Percentiles rank a stretch among this genome's conserved stretches.
phyloP scores from a whole-genome alignment of 2,888 invertebrate genomes.

The Octonoba sinensis region DNA sequence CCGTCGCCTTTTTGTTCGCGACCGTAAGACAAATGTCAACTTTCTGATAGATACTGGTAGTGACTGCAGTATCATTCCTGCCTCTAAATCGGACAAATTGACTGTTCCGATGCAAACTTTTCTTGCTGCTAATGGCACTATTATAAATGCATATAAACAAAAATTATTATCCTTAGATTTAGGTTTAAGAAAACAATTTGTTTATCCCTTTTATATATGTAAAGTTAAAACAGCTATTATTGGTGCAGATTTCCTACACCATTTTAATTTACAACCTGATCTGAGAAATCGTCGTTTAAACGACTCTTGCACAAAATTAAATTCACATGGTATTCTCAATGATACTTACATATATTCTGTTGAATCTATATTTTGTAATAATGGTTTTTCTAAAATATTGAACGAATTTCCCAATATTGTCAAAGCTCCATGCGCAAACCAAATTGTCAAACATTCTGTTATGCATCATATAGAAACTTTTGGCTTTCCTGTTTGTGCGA shows the following conservation, averaged over 20 bases:
- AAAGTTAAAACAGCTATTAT: slow-evolving; percentile 22
- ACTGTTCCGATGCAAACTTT: slow-evolving; percentile 6
- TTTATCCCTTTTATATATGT: slow-evolving; percentile 22
- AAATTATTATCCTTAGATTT: slow-evolving; percentile 24
- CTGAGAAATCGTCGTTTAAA: too few relatives aligned
- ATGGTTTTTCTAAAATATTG: background rate
- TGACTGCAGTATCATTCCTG: slow-evolving; percentile 19
- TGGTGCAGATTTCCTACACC: too few relatives aligned
- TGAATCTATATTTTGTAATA: slow-evolving; percentile 14
- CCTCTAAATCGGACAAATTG: background rate
- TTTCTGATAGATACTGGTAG: slow-evolving; percentile 35
- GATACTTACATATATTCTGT: background rate
- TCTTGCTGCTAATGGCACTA: slow-evolving; percentile 9
- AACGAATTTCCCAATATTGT: background rate
- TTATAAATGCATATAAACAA: slow-evolving; percentile 2
- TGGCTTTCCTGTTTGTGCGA: slow-evolving; percentile 68
- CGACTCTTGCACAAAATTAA: slow-evolving; percentile 18
- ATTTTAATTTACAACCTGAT: too few relatives aligned
- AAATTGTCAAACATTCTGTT: slow-evolving; percentile 28
- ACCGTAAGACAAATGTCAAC: slow-evolving; percentile 9
- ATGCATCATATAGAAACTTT: slow-evolving; percentile 68
- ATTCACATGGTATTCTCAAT: background rate
- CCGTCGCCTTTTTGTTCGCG: slow-evolving; percentile 54
- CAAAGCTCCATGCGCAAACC: slow-evolving; percentile 1
- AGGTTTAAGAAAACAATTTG: slow-evolving; percentile 17